A percentile compares a stretch with the other conserved stretches of the same genome.
phyloP scores from a whole-genome alignment of 2,797 vertebrate species.

The Pangasius mekongensis region DNA sequence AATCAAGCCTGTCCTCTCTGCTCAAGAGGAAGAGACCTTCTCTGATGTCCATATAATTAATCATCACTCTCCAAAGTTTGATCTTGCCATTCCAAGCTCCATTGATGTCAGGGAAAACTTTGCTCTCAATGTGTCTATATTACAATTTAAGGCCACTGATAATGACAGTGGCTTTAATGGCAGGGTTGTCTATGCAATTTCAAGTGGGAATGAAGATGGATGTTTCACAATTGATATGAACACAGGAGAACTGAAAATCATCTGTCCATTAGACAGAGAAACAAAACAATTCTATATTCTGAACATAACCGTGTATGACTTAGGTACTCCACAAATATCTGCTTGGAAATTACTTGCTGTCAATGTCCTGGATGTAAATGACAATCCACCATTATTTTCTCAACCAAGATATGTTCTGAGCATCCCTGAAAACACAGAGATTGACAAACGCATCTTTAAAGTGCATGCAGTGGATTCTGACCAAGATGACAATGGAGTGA shows the following conservation, averaged over 20 bases:
- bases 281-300: slow-evolving; percentile 88
- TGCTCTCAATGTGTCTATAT: slow-evolving; percentile 78
- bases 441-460: slow-evolving; percentile 80
- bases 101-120: slow-evolving; percentile 84
- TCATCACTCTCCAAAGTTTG: slow-evolving; percentile 85
- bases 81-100: slow-evolving; percentile 80
- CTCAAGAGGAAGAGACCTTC: slow-evolving; percentile 81
- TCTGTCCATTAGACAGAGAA: slow-evolving; percentile 88
- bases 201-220: slow-evolving; percentile 90
- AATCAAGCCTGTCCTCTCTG: slow-evolving; percentile 78
- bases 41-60: slow-evolving; percentile 87
- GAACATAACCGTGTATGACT: slow-evolving; percentile 90
- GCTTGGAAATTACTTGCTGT: slow-evolving; percentile 91
- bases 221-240: slow-evolving; percentile 89
- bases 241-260: slow-evolving; percentile 82
- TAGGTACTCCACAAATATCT: slow-evolving; percentile 87
- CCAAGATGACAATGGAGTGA: slow-evolving; percentile 76
- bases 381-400: slow-evolving; percentile 87
- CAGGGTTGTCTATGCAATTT: slow-evolving; percentile 86
- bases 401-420: slow-evolving; percentile 82
- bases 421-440: slow-evolving; percentile 82
- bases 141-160: slow-evolving; percentile 84
- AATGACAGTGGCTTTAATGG: slow-evolving; percentile 87
- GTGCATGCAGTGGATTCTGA: slow-evolving; percentile 83
- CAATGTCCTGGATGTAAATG: slow-evolving; percentile 88